Evolutionary conservation across 1,140 invertebrate genomes (phyloP), one percentile per base, ranked within the genome.

Genomic region (Monochamus saltuarius): DNA sequence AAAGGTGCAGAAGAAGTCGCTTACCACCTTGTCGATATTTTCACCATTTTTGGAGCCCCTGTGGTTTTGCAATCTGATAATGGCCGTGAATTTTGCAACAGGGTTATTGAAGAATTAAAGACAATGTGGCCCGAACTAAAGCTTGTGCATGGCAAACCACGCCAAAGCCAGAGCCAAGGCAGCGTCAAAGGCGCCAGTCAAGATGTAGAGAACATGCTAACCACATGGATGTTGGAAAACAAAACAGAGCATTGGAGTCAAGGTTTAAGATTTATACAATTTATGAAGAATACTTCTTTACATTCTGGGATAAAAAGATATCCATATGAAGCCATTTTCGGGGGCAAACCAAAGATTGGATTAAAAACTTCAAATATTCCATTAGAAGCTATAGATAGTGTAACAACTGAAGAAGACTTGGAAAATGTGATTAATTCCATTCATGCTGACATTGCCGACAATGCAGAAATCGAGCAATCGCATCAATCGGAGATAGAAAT

Each of bases 61-160:
- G 22, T 11, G 14, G 66, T 75, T 61, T 40, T 78, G 19, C 69
- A 76, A 61, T 68, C 62, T 7, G 67, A 77, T 39, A 77, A 77
- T 62, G 66, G 69, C 7, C 35, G 65, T n/a, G 53, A 67, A 65
- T 75, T 74, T 45, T 14, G 38, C 38, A 71, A 70, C 46, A 40
- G 49, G 55, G 46, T 75, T n/a, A 67, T 80, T 45, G 29, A 62
- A 39, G 50, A 75, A 49, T 36, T 79, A 57, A 59, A 38, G 11
- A 34, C 53, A 22, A 67, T 75, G 47, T 82, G 76, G 77, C 63
- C 61, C 17, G 75, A 76, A 55, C 45, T 74, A 14, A 77, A 77
- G 67, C 75, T 77, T 7, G 66, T 76, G 7, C 67, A 75, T 56
- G 75, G 74, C 17, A 73, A 75, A 50, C 72, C 72, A 34, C 46